phyloP scores from a whole-genome alignment of 1,140 invertebrate species.

The Phenacoccus solenopsis region DNA sequence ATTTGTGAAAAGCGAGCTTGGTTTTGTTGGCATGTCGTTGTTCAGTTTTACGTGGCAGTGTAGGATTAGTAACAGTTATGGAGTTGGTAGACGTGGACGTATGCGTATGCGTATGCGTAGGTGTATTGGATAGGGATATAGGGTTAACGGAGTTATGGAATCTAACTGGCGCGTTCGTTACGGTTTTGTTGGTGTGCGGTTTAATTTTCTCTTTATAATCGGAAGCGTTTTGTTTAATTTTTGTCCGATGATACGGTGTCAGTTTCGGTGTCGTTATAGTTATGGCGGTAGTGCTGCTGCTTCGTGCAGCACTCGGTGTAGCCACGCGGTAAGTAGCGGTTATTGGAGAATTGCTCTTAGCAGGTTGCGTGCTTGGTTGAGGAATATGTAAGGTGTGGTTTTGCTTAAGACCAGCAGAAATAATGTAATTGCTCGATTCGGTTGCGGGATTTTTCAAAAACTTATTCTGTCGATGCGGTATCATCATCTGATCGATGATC shows the following conservation, averaged over 20 bases:
- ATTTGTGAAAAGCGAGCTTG: background rate
- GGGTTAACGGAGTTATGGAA: background rate
- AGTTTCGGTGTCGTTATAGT: background rate
- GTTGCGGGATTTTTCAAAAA: background rate
- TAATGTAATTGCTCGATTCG: background rate
- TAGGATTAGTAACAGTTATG: background rate
- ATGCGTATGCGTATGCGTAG: too few species aligned
- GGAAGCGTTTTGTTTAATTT: background rate
- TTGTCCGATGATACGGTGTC: too few species aligned
- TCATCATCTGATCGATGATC: background rate
- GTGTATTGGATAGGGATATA: too few species aligned
- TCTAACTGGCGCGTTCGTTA: background rate
- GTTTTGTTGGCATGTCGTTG: background rate
- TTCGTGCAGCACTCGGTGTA: too few species aligned
- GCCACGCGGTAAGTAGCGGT: too few species aligned
- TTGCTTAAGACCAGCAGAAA: background rate
- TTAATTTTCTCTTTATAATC: background rate
- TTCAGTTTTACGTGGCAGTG: background rate
- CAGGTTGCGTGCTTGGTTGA: too few species aligned
- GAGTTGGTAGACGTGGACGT: background rate
- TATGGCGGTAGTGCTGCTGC: too few species aligned
- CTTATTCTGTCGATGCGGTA: background rate
- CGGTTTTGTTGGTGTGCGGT: background rate
- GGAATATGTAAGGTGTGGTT: too few species aligned
- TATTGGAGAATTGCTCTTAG: too few species aligned